phyloP scores from a whole-genome alignment of 2,113 vertebrate species.

The Oophaga pumilio region DNA sequence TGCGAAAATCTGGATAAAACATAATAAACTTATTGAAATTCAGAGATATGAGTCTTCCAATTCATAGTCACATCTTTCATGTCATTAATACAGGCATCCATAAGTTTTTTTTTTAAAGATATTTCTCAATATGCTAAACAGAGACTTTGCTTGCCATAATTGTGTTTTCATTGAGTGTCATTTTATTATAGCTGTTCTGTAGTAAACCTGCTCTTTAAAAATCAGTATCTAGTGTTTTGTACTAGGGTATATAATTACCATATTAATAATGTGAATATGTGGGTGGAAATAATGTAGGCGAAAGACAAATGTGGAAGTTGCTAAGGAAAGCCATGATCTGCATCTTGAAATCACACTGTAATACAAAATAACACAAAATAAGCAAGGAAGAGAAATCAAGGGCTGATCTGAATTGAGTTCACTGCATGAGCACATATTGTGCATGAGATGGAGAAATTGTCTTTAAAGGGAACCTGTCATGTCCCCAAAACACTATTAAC shows the following conservation, averaged over 20 bases:
- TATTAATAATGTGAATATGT: constrained; percentile 68
- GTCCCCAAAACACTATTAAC: too few species aligned
- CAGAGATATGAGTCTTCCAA: neutral
- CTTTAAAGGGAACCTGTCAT: neutral
- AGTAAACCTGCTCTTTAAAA: constrained; percentile 52
- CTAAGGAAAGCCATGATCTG: constrained; percentile 49
- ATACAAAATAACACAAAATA: constrained; percentile 37
- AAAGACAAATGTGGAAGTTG: constrained; percentile 55
- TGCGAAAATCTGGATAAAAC: neutral
- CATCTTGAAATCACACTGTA: constrained; percentile 42
- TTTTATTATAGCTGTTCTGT: constrained; percentile 45
- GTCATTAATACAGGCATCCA: constrained; percentile 15
- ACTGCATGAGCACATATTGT: neutral
- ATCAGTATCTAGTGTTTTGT: constrained; percentile 62
- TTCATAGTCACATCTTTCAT: constrained; percentile 20
- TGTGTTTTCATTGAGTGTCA: constrained; percentile 19
- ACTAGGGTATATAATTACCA: constrained; percentile 66
- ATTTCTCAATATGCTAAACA: constrained; percentile 41
- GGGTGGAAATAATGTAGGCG: constrained; percentile 59
- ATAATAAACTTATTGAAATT: neutral
- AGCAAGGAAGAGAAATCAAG: neutral
- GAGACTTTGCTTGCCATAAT: neutral
- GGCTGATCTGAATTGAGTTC: neutral
- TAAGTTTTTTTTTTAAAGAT: constrained; percentile 23
- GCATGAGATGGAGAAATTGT: neutral